phyloP scores from a whole-genome alignment of 2,113 vertebrate genomes.

The Ramphastos sulfuratus region DNA sequence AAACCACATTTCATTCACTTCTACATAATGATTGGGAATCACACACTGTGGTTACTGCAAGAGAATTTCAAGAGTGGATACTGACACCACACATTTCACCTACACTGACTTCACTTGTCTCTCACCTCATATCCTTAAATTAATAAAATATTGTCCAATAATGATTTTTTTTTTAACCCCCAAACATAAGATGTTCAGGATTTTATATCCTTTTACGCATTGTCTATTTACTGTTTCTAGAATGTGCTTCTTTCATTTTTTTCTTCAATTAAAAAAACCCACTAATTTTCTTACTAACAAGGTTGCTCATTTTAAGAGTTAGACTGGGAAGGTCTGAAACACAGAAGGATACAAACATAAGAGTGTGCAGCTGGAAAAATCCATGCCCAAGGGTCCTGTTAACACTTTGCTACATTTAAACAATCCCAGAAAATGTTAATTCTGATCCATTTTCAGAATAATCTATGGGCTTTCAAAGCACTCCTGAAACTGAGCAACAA shows the following conservation, averaged over 20 bases:
- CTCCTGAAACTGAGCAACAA: neutral
- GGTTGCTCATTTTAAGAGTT: neutral
- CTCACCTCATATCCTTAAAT: neutral
- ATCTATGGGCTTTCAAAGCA: neutral
- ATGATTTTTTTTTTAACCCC: neutral
- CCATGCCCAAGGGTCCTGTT: neutral
- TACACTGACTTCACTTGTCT: neutral
- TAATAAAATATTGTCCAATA: rapidly evolving
- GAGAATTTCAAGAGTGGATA: neutral
- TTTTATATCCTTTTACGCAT: neutral
- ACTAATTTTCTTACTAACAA: neutral
- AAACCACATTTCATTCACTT: neutral
- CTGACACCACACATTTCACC: neutral
- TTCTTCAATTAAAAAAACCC: neutral
- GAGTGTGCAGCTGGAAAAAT: neutral
- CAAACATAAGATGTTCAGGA: neutral
- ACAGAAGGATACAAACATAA: neutral
- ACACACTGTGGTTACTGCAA: neutral
- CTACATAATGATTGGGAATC: neutral
- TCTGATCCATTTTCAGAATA: slow-evolving; percentile 6
- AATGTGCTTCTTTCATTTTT: neutral
- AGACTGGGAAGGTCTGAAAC: neutral
- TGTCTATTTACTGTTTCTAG: rapidly evolving
- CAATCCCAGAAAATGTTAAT: neutral
- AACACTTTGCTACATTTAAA: neutral